phyloP scores from a whole-genome alignment of 2,888 invertebrate genomes.

The Anoplius nigerrimus region DNA sequence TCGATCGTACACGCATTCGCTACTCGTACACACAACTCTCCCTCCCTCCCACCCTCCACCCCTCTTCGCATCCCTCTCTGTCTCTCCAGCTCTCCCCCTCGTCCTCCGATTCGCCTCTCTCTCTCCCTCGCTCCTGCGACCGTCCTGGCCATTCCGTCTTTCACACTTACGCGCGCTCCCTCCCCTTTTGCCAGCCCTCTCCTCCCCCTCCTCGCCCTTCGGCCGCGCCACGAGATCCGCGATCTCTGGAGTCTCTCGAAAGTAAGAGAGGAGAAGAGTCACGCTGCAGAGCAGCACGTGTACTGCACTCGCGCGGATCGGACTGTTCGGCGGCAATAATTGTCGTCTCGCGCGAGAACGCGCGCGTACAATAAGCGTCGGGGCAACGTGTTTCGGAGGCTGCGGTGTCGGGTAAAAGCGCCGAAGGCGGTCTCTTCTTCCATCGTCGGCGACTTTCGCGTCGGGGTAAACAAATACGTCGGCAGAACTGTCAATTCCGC shows the following conservation, averaged over 20 bases:
- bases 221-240: constrained; percentile 28
- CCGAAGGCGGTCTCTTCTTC: not conserved
- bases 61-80: constrained; percentile 11
- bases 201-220: constrained; percentile 21
- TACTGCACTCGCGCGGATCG: constrained; percentile 56
- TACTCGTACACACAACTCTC: not conserved
- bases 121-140: constrained; percentile 7
- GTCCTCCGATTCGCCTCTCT: constrained; percentile 12
- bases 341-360: constrained; percentile 2
- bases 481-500: not conserved
- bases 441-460: not conserved
- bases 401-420: no score
- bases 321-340: constrained; percentile 20
- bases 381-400: not conserved
- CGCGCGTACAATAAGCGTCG: not conserved
- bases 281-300: constrained; percentile 58
- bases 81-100: constrained; percentile 6
- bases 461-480: not conserved
- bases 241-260: constrained; percentile 35
- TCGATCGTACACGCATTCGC: no score
- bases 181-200: not conserved
- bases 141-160: no score
- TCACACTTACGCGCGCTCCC: not conserved
- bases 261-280: constrained; percentile 52
- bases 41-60: not conserved